Evolutionary conservation across 1,140 invertebrate genomes (phyloP).

Genomic region (Meloidogyne chitwoodi): DNA sequence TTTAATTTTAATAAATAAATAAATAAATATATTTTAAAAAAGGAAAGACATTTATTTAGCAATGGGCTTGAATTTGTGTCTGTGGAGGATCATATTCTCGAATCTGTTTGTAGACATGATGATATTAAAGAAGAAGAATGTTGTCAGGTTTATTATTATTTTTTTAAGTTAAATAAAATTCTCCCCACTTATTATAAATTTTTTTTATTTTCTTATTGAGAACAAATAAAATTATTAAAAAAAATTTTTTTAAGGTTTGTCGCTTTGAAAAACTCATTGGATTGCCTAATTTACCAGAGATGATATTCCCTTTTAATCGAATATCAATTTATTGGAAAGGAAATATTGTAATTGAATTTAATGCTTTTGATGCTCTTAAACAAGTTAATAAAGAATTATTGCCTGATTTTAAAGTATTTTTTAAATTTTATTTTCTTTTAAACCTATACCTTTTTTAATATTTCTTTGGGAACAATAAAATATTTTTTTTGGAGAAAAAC

Average conservation of each 20-base stretch:
- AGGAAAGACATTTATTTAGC: conserved; percentile 16
- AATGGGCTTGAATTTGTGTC: background rate
- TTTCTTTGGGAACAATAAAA: too few relatives aligned
- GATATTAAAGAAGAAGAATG: background rate
- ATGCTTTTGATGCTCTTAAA: conserved; percentile 36
- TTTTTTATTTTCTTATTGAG: too few relatives aligned
- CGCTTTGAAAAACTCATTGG: conserved; percentile 25
- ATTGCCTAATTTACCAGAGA: conserved; percentile 35
- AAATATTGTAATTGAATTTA: conserved; percentile 29
- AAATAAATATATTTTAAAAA: background rate
- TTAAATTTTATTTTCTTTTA: too few relatives aligned
- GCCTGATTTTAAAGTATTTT: conserved; percentile 37
- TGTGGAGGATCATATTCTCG: conserved; percentile 18
- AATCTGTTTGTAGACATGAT: conserved; percentile 14
- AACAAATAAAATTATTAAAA: too few relatives aligned
- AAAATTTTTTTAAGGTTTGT: conserved; percentile 27
- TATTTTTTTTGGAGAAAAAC: background rate
- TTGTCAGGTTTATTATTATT: background rate
- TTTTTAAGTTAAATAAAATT: too few relatives aligned
- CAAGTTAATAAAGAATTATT: conserved; percentile 31
- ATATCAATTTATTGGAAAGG: conserved; percentile 2
- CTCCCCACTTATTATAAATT: too few relatives aligned
- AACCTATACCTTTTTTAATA: too few relatives aligned
- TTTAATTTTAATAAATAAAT: background rate
- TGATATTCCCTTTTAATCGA: conserved; percentile 35